phyloP scores from a whole-genome alignment of 2,888 invertebrate species.

The Synanthedon tipuliformis region DNA sequence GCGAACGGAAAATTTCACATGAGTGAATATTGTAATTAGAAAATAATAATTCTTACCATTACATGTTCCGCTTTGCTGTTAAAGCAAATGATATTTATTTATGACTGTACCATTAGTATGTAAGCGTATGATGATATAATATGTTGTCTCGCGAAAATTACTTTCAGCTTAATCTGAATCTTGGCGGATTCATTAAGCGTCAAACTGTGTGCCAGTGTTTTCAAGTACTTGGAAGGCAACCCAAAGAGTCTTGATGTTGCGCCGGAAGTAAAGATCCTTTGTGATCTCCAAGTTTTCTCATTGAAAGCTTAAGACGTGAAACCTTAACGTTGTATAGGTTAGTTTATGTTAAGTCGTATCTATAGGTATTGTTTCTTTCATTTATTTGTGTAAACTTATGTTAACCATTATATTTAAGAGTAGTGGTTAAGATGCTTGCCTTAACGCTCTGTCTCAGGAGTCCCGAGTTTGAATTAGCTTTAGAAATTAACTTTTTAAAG shows the following conservation, averaged over 20 bases:
- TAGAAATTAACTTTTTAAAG: too few species aligned
- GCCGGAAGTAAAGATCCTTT: slow-evolving; percentile 13
- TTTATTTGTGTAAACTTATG: background rate
- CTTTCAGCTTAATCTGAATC: background rate
- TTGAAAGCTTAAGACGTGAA: slow-evolving; percentile 12
- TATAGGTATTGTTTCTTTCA: background rate
- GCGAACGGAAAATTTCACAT: too few species aligned
- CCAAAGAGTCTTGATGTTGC: background rate
- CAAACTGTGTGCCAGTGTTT: background rate
- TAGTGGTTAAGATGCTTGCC: too few species aligned
- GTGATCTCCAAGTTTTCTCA: slow-evolving; percentile 18
- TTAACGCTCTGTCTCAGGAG: too few species aligned
- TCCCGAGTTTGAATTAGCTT: too few species aligned
- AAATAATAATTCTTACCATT: background rate
- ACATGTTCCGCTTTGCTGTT: background rate
- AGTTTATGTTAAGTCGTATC: background rate
- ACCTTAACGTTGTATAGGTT: slow-evolving; percentile 5
- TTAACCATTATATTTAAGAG: background rate
- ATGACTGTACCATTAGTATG: too few species aligned
- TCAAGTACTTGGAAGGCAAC: background rate
- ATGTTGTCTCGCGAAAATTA: background rate
- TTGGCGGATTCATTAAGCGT: background rate
- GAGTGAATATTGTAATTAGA: background rate
- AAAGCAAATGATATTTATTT: too few species aligned
- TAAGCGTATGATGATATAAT: too few species aligned